A percentile compares a stretch with the other conserved stretches of the same genome.
Evolutionary conservation across 2,113 vertebrate genomes (phyloP).

Genomic region (Marmota monax): DNA sequence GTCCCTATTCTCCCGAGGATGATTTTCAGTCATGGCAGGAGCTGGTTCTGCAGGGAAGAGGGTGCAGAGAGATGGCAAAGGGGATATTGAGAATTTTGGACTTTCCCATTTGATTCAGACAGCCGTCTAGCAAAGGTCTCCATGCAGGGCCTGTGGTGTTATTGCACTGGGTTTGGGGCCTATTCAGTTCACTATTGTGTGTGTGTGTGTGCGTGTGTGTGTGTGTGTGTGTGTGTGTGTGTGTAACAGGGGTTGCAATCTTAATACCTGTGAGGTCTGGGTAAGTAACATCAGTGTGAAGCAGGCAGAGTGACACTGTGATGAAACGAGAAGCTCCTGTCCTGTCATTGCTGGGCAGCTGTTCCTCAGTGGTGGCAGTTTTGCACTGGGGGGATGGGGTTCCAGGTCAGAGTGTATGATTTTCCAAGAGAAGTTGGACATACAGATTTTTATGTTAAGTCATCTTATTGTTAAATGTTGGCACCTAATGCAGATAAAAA

Average conservation of each 20-base stretch:
- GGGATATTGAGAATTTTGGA: background rate
- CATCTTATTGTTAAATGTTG: background rate
- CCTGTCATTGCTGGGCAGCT: background rate
- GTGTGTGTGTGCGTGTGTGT: background rate
- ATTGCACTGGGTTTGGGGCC: background rate
- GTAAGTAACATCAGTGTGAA: background rate
- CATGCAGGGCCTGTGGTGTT: background rate
- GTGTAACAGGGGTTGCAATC: background rate
- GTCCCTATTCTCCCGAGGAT: background rate
- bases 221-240: background rate
- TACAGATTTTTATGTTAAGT: background rate
- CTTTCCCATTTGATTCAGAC: background rate
- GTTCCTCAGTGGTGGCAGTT: background rate
- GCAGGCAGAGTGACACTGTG: background rate
- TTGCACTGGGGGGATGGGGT: background rate
- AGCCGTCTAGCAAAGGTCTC: background rate
- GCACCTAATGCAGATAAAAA: constrained; percentile 10
- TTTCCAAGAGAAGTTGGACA: constrained; percentile 32
- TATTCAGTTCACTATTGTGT: background rate
- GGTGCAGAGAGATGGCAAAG: background rate
- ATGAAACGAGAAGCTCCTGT: background rate
- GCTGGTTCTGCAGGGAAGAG: background rate
- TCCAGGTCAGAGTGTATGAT: background rate
- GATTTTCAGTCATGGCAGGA: background rate
- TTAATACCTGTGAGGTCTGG: background rate